Conservation (phyloP, 2,888 invertebrate genomes). For the Elmis aenea region DNA sequence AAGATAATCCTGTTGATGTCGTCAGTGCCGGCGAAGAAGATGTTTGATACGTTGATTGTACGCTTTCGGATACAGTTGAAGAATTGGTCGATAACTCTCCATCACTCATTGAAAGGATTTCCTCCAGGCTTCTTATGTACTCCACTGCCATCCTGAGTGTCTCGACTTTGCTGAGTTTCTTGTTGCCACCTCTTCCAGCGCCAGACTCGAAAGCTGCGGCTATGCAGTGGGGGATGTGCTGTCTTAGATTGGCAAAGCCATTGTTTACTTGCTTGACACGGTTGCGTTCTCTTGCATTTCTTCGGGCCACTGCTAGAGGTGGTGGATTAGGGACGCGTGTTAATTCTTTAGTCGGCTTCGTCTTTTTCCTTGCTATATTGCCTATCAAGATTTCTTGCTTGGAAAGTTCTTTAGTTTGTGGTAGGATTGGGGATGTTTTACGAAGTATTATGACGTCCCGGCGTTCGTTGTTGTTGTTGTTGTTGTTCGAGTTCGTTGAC, state of each 20-base stretch:
- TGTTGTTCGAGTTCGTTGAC: constrained; percentile 56
- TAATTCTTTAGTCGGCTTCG: constrained; percentile 27
- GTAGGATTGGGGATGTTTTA: constrained; percentile 43
- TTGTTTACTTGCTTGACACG: constrained; percentile 90
- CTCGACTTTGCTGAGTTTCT: constrained; percentile 83
- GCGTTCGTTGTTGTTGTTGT: constrained; percentile 46
- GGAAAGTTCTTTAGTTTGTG: constrained; percentile 26
- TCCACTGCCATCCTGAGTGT: constrained; percentile 87
- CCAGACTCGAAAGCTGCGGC: constrained; percentile 63
- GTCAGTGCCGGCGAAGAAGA: constrained; percentile 47
- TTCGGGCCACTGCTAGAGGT: constrained; percentile 76
- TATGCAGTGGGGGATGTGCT: constrained; percentile 81
- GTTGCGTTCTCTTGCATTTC: constrained; percentile 90
- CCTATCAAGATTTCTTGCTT: constrained; percentile 36
- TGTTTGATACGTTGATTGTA: constrained; percentile 14
- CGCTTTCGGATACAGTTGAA: constrained; percentile 9
- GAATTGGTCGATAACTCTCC: constrained; percentile 11
- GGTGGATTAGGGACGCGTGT: constrained; percentile 50
- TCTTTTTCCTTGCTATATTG: constrained; percentile 38
- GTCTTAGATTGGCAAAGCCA: constrained; percentile 81
- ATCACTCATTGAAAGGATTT: constrained; percentile 64
- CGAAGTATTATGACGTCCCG: constrained; percentile 51
- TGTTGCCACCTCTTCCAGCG: constrained; percentile 62
- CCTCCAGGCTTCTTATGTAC: constrained; percentile 78
- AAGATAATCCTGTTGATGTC: constrained; percentile 36